Evolutionary conservation across 2,797 vertebrate species (phyloP).

Genomic region (Pristis pectinata): DNA sequence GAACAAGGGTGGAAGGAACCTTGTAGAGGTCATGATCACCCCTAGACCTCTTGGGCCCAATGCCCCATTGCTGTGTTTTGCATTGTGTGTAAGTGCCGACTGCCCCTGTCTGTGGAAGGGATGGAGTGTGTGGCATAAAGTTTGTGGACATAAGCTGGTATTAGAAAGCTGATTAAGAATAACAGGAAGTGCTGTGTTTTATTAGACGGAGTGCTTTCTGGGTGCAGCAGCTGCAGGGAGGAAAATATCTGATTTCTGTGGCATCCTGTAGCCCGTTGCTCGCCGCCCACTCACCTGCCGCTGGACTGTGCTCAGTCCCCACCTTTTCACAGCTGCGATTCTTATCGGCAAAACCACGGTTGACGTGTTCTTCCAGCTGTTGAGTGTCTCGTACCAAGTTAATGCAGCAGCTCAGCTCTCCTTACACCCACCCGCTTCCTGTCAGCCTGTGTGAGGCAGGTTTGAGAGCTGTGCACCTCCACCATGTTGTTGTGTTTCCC

Average conservation of each 20-base stretch:
- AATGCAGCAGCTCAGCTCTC: not conserved
- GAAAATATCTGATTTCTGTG: constrained; percentile 34
- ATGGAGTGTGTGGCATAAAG: not conserved
- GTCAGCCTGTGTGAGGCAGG: not conserved
- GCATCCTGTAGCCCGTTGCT: constrained; percentile 27
- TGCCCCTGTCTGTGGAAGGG: not conserved
- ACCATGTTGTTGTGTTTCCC: not conserved
- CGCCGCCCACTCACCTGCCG: constrained; percentile 25
- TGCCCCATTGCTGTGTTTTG: not conserved
- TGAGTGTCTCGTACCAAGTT: not conserved
- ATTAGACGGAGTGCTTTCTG: constrained; percentile 15
- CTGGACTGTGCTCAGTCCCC: constrained; percentile 25
- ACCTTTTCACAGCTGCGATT: not conserved
- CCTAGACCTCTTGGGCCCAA: too few species aligned
- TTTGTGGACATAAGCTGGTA: not conserved
- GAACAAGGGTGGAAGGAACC: not conserved
- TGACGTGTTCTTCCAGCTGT: constrained; percentile 32
- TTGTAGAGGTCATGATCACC: too few species aligned
- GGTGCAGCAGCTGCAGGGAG: constrained; percentile 29
- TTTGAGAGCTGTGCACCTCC: not conserved
- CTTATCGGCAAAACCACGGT: constrained; percentile 32
- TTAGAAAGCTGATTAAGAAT: constrained; percentile 16
- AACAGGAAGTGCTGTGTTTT: constrained; percentile 22
- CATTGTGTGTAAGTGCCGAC: not conserved
- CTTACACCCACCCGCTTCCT: constrained; percentile 32